These are phyloP conservation scores for Lepisosteus oculatus DNA, from an alignment of 2,113 vertebrate genomes.

Conservation along the genomic window DNA sequence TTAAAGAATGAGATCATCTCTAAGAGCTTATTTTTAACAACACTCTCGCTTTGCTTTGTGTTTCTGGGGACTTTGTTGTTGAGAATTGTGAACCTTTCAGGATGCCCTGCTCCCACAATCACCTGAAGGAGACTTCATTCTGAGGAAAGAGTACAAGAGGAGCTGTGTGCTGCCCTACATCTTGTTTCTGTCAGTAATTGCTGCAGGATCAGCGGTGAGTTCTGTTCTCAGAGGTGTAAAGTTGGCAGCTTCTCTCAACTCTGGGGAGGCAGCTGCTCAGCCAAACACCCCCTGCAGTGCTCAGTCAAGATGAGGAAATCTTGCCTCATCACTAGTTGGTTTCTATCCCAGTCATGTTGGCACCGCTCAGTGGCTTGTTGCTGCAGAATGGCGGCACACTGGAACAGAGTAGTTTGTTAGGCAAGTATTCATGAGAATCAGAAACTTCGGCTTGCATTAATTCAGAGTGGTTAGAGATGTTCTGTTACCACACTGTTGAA, in stretches of 20 bases:
- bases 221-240: conserved; percentile 41
- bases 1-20: too few species aligned
- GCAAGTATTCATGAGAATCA: conserved; percentile 13
- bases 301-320: conserved; percentile 59
- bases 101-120: background rate
- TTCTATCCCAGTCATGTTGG: conserved; percentile 49
- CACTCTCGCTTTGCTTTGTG: too few species aligned
- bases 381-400: conserved; percentile 27
- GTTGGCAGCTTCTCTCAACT: conserved; percentile 41
- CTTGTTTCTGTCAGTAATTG: conserved; percentile 9
- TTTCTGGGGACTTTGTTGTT: too few species aligned
- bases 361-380: conserved; percentile 42
- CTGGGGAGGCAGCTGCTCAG: conserved; percentile 42
- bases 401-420: conserved; percentile 7
- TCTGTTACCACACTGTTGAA: too few species aligned
- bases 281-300: conserved; percentile 45
- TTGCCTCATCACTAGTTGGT: conserved; percentile 63
- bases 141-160: background rate
- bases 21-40: too few species aligned
- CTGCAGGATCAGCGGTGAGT: conserved; percentile 14
- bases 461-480: too few species aligned
- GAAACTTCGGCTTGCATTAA: too few species aligned
- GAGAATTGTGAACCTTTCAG: too few species aligned
- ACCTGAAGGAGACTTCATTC: conserved; percentile 1
- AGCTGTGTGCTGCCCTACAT: conserved; percentile 6